Percentiles rank a stretch among this genome's conserved stretches.
phyloP scores from a whole-genome alignment of 2,797 vertebrate species.

The Spizella passerina region DNA sequence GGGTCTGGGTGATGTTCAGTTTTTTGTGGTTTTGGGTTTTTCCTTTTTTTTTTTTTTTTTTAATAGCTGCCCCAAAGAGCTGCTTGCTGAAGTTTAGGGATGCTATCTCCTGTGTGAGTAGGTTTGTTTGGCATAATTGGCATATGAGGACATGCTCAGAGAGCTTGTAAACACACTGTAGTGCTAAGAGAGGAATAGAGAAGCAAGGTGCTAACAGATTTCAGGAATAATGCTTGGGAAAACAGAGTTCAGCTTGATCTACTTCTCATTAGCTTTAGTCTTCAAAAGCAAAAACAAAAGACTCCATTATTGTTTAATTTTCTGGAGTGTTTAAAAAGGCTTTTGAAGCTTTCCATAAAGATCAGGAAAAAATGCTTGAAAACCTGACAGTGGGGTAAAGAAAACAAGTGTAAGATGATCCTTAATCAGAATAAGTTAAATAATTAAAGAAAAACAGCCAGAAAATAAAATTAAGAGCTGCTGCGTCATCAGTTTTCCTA shows the following conservation, averaged over 20 bases:
- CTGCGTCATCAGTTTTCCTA: not conserved
- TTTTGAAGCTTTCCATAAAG: not conserved
- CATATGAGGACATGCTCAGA: not conserved
- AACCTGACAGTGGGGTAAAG: not conserved
- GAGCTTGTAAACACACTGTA: not conserved
- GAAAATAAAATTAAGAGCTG: not conserved
- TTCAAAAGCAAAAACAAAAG: not conserved
- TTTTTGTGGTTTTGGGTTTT: not conserved
- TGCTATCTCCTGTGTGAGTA: not conserved
- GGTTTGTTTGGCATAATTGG: not conserved
- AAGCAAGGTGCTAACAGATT: constrained; percentile 10
- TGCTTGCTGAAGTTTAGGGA: not conserved
- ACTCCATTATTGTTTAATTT: not conserved
- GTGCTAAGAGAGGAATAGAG: not conserved
- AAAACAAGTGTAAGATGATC: not conserved
- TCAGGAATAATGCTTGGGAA: not conserved
- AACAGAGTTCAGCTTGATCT: not conserved
- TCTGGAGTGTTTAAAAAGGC: not conserved
- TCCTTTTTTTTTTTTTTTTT: not conserved
- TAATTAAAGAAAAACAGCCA: not conserved
- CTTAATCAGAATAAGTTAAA: not conserved
- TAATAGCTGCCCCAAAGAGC: not conserved
- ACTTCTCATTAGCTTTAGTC: constrained; percentile 1
- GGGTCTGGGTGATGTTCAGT: not conserved
- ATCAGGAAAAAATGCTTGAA: not conserved